Conservation (phyloP, 1,140 invertebrate species). For the Heliconius hewitsoni region DNA sequence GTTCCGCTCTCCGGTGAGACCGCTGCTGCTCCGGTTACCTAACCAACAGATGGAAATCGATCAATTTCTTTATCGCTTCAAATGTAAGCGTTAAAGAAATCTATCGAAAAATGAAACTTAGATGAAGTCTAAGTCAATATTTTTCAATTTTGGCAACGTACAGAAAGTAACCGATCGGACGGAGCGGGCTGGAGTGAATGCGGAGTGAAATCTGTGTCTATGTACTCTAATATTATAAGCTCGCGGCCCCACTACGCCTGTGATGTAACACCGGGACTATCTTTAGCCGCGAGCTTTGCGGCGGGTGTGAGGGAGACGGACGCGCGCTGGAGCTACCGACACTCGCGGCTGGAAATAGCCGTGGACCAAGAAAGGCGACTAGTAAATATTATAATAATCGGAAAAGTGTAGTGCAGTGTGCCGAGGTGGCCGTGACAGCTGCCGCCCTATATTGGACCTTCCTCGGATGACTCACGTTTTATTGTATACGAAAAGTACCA, state of each 20-base stretch:
- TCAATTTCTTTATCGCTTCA: background rate
- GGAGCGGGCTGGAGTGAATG: constrained; percentile 70
- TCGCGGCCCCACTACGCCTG: constrained; percentile 74
- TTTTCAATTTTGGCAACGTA: constrained; percentile 51
- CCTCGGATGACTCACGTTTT: constrained; percentile 36
- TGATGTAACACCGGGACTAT: constrained; percentile 77
- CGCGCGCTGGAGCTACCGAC: constrained; percentile 59
- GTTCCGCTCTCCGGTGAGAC: constrained; percentile 53
- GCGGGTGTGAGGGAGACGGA: constrained; percentile 62
- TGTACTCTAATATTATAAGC: constrained; percentile 82
- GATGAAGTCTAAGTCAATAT: constrained; percentile 20
- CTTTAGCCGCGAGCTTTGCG: constrained; percentile 60
- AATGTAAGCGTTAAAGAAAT: background rate
- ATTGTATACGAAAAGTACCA: constrained; percentile 38
- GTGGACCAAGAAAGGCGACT: constrained; percentile 82
- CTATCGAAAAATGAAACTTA: constrained; percentile 34
- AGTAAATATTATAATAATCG: constrained; percentile 81
- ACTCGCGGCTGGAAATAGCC: constrained; percentile 79
- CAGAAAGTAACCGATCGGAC: constrained; percentile 63
- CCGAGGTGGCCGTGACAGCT: constrained; percentile 66
- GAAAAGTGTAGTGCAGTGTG: constrained; percentile 82
- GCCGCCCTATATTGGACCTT: constrained; percentile 49
- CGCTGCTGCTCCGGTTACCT: constrained; percentile 69
- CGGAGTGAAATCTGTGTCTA: constrained; percentile 78
- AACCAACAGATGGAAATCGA: constrained; percentile 33